Conservation (phyloP, 2,113 vertebrate genomes). For the Gymnarchus niloticus region DNA sequence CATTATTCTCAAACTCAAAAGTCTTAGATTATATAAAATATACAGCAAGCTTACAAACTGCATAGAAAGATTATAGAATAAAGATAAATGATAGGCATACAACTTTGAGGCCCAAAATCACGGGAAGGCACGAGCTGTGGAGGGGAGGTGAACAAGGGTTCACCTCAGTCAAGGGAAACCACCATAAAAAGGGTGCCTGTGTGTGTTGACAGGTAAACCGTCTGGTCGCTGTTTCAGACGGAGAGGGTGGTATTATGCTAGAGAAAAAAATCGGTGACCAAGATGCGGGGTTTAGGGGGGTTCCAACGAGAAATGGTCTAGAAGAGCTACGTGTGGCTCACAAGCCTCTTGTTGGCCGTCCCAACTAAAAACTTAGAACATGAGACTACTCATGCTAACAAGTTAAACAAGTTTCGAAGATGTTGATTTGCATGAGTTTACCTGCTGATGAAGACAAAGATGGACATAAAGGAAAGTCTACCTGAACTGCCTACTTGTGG, state of each 20-base stretch:
- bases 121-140: too few relatives aligned
- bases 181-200: neutral
- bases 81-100: neutral
- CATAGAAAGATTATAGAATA: neutral
- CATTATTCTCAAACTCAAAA: neutral
- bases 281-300: too few relatives aligned
- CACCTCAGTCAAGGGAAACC: neutral
- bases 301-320: too few relatives aligned
- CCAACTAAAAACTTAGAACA: neutral
- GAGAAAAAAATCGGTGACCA: too few relatives aligned
- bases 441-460: neutral
- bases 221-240: neutral
- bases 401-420: neutral
- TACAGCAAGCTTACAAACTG: neutral
- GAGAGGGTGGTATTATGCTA: too few relatives aligned
- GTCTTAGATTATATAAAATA: neutral
- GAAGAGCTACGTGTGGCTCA: too few relatives aligned
- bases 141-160: too few relatives aligned
- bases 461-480: slow-evolving; percentile 28
- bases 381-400: neutral
- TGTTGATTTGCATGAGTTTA: neutral
- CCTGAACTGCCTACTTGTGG: neutral
- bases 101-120: neutral
- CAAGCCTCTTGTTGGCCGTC: too few relatives aligned
- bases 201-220: neutral